These are phyloP conservation scores for Selene dorsalis DNA, from an alignment of 2,797 vertebrate genomes.

Conservation along the genomic window DNA sequence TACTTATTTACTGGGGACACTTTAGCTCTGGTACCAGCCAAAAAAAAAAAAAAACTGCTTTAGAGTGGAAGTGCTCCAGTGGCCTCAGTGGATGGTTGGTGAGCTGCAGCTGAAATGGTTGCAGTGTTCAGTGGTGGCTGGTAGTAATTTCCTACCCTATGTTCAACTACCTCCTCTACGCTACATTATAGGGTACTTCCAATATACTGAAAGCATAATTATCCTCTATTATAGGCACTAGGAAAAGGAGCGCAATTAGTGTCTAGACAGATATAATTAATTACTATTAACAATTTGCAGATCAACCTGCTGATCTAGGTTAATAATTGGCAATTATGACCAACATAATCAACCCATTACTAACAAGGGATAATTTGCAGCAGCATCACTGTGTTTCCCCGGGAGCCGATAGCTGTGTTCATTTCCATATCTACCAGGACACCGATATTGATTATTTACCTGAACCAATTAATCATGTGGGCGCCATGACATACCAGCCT, in stretches of 20 bases:
- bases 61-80: constrained; percentile 34
- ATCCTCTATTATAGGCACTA: constrained; percentile 62
- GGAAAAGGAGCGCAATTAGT: constrained; percentile 71
- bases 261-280: constrained; percentile 73
- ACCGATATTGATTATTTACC: constrained; percentile 58
- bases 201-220: constrained; percentile 73
- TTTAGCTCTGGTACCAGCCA: constrained; percentile 32
- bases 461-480: constrained; percentile 52
- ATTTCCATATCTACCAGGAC: constrained; percentile 43
- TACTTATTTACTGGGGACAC: constrained; percentile 47
- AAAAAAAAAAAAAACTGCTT: constrained; percentile 22
- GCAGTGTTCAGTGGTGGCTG: constrained; percentile 48
- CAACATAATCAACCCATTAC: constrained; percentile 69
- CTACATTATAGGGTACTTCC: constrained; percentile 66
- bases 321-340: constrained; percentile 77
- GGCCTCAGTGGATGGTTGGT: constrained; percentile 38
- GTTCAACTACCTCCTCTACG: constrained; percentile 50
- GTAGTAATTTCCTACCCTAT: constrained; percentile 61
- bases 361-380: constrained; percentile 62
- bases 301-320: constrained; percentile 70
- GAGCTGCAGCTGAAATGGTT: constrained; percentile 34
- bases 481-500: background rate
- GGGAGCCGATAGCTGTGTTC: constrained; percentile 20
- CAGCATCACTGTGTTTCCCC: constrained; percentile 35
- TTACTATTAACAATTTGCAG: constrained; percentile 75